Evolutionary conservation across 92 coral and sea anemone species (phyloP), one percentile per base, ranked within the genome.

Genomic region (Blastomussa wellsi): DNA sequence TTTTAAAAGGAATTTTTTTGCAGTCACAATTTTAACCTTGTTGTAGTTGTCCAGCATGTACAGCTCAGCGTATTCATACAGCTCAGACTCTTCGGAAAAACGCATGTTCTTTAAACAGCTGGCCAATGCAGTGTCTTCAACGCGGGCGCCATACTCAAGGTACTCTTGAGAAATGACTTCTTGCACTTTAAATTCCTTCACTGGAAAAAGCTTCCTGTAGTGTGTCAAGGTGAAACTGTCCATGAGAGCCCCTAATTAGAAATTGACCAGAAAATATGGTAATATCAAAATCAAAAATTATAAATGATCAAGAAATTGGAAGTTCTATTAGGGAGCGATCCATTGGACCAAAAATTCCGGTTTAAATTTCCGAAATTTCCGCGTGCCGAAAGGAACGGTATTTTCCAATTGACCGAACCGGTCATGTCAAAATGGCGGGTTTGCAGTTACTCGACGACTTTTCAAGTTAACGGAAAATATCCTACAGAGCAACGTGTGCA

Each of bases 221-320:
- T 88, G 83, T 14, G 87, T 87, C 16, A 94, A 78, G 78, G 89
- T 29, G 64, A 89, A 93, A 31, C 93, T 91, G 79, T 95, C 98
- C 89, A 95, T 70, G 7, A 95, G 83, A 26, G 91, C 94, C 0
- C 98, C 98, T 95, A 48, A n/a, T n/a, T n/a, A n/a, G n/a, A n/a
- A 12, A 67, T 22, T 29, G 52, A 52, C 5, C 31, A 62, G 44
- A 53, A 35, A 17, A 36, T 7, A n/a, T 60, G 32, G 8, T 7
- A n/a, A n/a, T 60, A 2, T 26, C 24, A n/a, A 60, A 62, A 29
- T 5, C 8, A 10, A 59, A 7, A 24, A 16, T n/a, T 11, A 59
- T 24, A 26, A n/a, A 59, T 6, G 19, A 59, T 9, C 31, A 24
- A 8, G 28, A 7, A 26, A 11, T n/a, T 39, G 66, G 66, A 8